Conservation (phyloP, 2,113 vertebrate species). For the Neotragus moschatus region DNA sequence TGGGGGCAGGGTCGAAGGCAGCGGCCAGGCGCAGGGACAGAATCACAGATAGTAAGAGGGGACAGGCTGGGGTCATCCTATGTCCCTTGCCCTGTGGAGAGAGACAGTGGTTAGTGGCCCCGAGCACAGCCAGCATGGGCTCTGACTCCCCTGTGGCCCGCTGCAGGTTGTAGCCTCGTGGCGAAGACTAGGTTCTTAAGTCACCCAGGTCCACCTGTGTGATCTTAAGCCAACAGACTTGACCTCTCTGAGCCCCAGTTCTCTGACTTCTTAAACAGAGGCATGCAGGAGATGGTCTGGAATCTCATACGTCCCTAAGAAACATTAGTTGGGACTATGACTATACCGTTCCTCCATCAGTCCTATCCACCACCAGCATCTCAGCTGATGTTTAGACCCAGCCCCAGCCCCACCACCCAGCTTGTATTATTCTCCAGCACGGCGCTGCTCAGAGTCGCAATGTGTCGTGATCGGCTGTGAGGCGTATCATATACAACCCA, state of each 20-base stretch:
- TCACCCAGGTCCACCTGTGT: neutral
- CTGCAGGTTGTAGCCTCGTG: rapidly evolving
- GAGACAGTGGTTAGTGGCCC: conserved; percentile 45
- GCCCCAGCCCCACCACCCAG: neutral
- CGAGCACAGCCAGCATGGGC: neutral
- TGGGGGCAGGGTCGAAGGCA: conserved; percentile 89
- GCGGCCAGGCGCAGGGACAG: conserved; percentile 92
- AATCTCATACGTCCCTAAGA: neutral
- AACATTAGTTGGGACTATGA: neutral
- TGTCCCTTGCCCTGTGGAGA: conserved; percentile 95
- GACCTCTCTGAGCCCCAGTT: neutral
- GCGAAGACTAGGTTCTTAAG: neutral
- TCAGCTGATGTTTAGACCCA: neutral
- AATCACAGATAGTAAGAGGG: conserved; percentile 99
- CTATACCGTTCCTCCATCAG: neutral
- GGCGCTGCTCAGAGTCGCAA: neutral
- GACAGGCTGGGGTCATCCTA: conserved; percentile 99
- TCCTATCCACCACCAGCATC: neutral
- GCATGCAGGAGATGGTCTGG: neutral
- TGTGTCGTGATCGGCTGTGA: conserved; percentile 30
- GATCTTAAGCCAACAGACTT: neutral
- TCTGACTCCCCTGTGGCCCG: neutral
- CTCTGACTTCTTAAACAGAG: neutral
- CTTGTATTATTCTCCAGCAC: neutral
- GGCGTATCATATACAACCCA: conserved; percentile 20